Base-by-base conservation (phyloP, 2,888 invertebrate genomes). In the Napeogenes sylphis region DNA sequence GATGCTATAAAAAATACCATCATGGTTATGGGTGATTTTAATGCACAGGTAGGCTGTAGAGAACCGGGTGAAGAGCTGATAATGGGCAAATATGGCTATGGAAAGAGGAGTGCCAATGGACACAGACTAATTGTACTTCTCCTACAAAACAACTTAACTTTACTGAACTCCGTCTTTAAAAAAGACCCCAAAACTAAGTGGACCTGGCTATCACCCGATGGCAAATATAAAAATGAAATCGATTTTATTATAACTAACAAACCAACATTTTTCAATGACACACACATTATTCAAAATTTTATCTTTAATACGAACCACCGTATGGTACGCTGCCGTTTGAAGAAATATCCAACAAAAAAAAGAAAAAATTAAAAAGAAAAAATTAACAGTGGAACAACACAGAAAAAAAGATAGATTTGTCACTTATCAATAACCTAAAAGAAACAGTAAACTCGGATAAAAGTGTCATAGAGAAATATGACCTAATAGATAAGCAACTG, bases 161-260 rank as follows among this genome's bases (percentile, higher is more conserved):
- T 61, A 42, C 61, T 56, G 42, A 56, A 56, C 51, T 56, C 56
- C 10, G 30, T 55, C 2, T 42, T 54, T 45, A 59, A 42, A 47
- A 55, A 55, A 57, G 35, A 45, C 12, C 62, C 58, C 21, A 68
- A 56, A 53, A 61, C 42, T 13, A 61, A 61, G 38, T 67, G 67
- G 67, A 65, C 65, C 65, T 4, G 67, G 64, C 35, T 67, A n/a
- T n/a, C n/a, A n/a, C n/a, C n/a, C n/a, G n/a, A n/a, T n/a, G n/a
- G n/a, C n/a, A n/a, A n/a, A n/a, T n/a, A n/a, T n/a, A n/a, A n/a
- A n/a, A n/a, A n/a, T n/a, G n/a, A n/a, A n/a, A n/a, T n/a, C n/a
- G n/a, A n/a, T n/a, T n/a, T n/a, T n/a, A n/a, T n/a, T n/a, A 56
- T 62, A 58, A 62, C 38, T 10, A 67, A 55, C 55, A n/a, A 59